Conservation (phyloP, 1,140 invertebrate genomes). For the Gerris buenoi region DNA sequence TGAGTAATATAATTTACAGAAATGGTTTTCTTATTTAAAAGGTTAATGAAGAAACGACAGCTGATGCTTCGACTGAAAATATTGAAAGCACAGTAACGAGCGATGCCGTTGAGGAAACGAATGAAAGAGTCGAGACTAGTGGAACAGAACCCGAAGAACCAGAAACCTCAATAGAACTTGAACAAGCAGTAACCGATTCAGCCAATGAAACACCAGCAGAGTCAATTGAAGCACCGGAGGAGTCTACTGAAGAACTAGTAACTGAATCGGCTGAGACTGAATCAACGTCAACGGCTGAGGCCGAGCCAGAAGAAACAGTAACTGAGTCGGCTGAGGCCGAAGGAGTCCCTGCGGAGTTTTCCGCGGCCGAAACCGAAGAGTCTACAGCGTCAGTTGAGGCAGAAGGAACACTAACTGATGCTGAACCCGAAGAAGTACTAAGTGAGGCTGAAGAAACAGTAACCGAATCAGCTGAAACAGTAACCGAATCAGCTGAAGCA, state of each 20-base stretch:
- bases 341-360: slow-evolving; percentile 4
- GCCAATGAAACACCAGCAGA: no score
- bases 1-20: background rate
- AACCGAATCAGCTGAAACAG: background rate
- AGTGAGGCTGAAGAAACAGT: background rate
- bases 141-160: no score
- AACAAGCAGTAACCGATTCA: no score
- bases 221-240: background rate
- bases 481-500: slow-evolving; percentile 7
- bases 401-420: slow-evolving; percentile 11
- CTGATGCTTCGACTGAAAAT: background rate
- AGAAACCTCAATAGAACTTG: no score
- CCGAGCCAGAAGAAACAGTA: background rate
- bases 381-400: slow-evolving; percentile 15
- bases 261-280: background rate
- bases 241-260: background rate
- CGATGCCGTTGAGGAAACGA: background rate
- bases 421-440: background rate
- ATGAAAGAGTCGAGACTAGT: no score
- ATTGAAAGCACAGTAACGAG: no score
- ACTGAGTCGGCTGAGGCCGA: slow-evolving; percentile 5
- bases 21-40: background rate
- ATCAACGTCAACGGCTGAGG: background rate
- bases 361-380: slow-evolving; percentile 20
- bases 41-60: background rate